Conservation (phyloP, 2,113 vertebrate genomes). For the Saguinus imperator region DNA sequence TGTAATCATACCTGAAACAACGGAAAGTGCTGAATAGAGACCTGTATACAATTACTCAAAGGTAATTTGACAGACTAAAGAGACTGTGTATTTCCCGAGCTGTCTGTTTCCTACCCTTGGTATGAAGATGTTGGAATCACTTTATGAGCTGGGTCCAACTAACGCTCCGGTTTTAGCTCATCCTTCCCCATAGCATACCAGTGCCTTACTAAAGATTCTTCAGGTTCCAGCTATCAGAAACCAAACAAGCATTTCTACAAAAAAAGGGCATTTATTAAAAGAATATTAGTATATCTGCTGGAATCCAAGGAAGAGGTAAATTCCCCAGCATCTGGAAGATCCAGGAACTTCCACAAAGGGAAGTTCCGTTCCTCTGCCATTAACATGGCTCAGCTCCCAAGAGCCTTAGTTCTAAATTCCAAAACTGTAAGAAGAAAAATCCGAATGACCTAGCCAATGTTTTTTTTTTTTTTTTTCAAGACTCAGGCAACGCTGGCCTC, state of each 20-base stretch:
- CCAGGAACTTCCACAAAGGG: neutral
- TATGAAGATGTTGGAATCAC: neutral
- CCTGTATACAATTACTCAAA: neutral
- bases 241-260: neutral
- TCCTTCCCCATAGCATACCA: neutral
- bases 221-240: neutral
- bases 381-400: neutral
- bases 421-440: neutral
- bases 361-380: neutral
- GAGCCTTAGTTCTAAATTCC: neutral
- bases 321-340: neutral
- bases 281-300: neutral
- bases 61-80: neutral
- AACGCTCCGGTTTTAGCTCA: neutral
- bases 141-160: neutral
- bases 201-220: neutral
- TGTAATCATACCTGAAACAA: neutral
- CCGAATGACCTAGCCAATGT: neutral
- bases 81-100: neutral
- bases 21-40: neutral
- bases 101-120: neutral
- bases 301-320: neutral
- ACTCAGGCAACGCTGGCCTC: neutral
- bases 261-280: neutral
- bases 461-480: neutral